phyloP scores from a whole-genome alignment of 2,113 vertebrate species.

The Piliocolobus tephrosceles region DNA sequence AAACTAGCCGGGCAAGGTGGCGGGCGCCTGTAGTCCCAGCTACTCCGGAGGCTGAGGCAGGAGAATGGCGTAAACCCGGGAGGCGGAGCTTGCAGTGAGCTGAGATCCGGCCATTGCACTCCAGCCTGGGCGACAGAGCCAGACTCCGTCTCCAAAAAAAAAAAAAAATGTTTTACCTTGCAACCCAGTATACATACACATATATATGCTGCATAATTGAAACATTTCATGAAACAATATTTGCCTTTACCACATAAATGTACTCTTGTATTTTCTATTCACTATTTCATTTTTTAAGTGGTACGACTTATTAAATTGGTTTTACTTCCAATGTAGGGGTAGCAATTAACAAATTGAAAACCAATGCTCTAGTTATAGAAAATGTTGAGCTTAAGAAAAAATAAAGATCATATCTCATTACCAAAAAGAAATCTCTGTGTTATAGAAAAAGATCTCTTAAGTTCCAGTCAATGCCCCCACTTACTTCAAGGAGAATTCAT shows the following conservation, averaged over 20 bases:
- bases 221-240: slow-evolving; percentile 23
- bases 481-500: neutral
- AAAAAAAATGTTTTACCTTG: neutral
- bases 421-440: neutral
- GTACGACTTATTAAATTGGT: neutral
- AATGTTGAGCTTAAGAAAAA: neutral
- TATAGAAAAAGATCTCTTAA: slow-evolving; percentile 18
- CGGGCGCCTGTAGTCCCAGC: no score
- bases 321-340: neutral
- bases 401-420: neutral
- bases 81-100: no score
- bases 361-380: neutral
- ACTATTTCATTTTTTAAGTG: slow-evolving; percentile 23
- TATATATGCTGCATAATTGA: neutral
- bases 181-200: neutral
- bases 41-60: no score
- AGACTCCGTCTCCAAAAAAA: no score
- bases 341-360: neutral
- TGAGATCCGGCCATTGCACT: no score
- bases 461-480: neutral
- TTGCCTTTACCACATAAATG: slow-evolving; percentile 27
- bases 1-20: no score
- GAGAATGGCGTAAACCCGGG: no score
- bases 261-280: neutral
- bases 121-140: no score